Evolutionary conservation across 2,888 invertebrate species (phyloP).

Genomic region (Mesodorylaimus sp.): DNA sequence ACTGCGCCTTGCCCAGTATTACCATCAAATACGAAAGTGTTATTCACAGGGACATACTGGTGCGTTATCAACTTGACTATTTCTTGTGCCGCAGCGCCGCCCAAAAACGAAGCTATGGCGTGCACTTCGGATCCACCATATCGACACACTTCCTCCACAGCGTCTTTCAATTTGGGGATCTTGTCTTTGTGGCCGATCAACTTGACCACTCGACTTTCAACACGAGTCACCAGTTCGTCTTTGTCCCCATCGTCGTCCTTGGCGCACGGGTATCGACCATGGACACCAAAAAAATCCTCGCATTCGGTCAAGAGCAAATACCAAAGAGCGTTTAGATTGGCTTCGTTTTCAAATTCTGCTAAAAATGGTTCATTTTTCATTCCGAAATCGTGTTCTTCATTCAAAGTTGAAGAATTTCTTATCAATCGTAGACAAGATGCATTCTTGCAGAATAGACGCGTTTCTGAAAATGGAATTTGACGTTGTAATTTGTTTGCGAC

Average conservation of each 20-base stretch:
- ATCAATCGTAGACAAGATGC: too few relatives aligned
- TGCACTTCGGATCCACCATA: conserved; percentile 88
- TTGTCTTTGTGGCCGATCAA: neutral
- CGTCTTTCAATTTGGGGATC: conserved; percentile 2
- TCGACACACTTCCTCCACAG: conserved; percentile 36
- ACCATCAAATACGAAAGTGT: conserved; percentile 80
- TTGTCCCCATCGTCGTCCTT: conserved; percentile 10
- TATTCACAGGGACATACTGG: conserved; percentile 87
- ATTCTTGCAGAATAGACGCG: too few relatives aligned
- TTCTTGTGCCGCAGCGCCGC: conserved; percentile 86
- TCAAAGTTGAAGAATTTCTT: too few relatives aligned
- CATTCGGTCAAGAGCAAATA: neutral
- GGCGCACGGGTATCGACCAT: conserved; percentile 22
- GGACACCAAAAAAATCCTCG: neutral
- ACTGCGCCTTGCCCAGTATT: conserved; percentile 13
- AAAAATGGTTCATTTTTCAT: too few relatives aligned
- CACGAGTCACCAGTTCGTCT: neutral
- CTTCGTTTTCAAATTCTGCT: neutral
- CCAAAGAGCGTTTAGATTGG: neutral
- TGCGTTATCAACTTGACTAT: conserved; percentile 79
- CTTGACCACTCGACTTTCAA: neutral
- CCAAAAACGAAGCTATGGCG: conserved; percentile 73
- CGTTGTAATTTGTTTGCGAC: too few relatives aligned
- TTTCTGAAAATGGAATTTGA: too few relatives aligned
- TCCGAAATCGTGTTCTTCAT: too few relatives aligned